Percentiles rank a stretch among this genome's conserved stretches.
Conservation (phyloP, 1,140 invertebrate species). For the Temnothorax nylanderi region DNA sequence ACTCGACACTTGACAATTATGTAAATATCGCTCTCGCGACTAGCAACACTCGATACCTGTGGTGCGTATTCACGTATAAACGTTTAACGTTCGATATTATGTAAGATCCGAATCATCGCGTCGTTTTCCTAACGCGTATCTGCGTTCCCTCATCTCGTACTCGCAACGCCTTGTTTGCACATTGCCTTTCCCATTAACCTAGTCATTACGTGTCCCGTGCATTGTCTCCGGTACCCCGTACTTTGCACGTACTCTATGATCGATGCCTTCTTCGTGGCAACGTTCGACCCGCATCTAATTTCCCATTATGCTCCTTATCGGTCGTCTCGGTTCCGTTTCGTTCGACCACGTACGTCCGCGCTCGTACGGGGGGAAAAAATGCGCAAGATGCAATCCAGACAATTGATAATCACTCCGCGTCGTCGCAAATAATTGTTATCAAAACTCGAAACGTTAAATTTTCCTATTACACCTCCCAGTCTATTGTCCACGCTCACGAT, state of each 20-base stretch:
- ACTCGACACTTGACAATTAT: neutral
- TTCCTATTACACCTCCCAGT: conserved; percentile 52
- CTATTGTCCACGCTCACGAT: conserved; percentile 7
- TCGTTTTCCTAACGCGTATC: conserved; percentile 52
- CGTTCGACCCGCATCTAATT: conserved; percentile 66
- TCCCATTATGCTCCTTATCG: conserved; percentile 74
- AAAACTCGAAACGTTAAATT: conserved; percentile 45
- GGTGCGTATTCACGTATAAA: neutral
- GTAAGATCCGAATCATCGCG: conserved; percentile 49
- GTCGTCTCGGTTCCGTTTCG: conserved; percentile 34
- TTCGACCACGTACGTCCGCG: conserved; percentile 29
- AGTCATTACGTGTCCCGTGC: conserved; percentile 72
- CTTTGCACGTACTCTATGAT: conserved; percentile 74
- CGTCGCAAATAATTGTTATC: conserved; percentile 57
- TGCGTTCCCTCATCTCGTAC: conserved; percentile 62
- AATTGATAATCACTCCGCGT: conserved; percentile 61
- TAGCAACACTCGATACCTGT: neutral
- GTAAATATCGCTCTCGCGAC: neutral
- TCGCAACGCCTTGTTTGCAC: conserved; percentile 70
- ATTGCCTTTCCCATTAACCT: conserved; percentile 75
- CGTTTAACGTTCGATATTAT: conserved; percentile 46
- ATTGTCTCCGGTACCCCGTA: conserved; percentile 73
- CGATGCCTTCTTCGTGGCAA: conserved; percentile 65
- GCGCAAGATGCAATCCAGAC: conserved; percentile 35
- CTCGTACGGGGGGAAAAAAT: neutral